A percentile compares a stretch with the other conserved stretches of the same genome.
Conservation (phyloP, 2,797 vertebrate genomes). For the Sebastiscus albofasciatus region DNA sequence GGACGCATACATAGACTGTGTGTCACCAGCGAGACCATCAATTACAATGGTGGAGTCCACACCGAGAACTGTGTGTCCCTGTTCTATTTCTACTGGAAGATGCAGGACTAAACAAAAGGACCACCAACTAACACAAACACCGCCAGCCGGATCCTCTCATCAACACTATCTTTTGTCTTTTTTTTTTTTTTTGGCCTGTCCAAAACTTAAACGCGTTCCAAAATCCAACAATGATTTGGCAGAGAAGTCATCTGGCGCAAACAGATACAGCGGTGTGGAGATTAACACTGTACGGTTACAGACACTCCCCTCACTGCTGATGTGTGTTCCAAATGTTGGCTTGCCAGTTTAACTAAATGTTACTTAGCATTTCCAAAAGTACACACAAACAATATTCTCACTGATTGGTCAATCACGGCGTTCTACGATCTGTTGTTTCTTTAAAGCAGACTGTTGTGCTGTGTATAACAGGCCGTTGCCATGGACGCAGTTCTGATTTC, state of each 20-base stretch:
- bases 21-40: slow-evolving; percentile 61
- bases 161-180: slow-evolving; percentile 13
- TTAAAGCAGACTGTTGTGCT: no score
- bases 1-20: slow-evolving; percentile 44
- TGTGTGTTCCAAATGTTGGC: not conserved
- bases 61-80: slow-evolving; percentile 8
- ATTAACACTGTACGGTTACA: slow-evolving; percentile 5
- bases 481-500: no score
- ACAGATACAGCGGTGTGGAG: not conserved
- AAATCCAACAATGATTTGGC: slow-evolving; percentile 1
- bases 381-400: not conserved
- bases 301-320: not conserved
- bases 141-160: slow-evolving; percentile 32
- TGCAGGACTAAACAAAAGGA: slow-evolving; percentile 70
- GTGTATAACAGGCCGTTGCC: no score
- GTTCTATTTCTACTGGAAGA: slow-evolving; percentile 62
- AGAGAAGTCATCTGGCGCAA: not conserved
- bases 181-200: not conserved
- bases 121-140: slow-evolving; percentile 62
- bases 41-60: slow-evolving; percentile 54
- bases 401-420: not conserved
- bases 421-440: no score
- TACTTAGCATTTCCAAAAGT: not conserved
- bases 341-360: slow-evolving; percentile 4
- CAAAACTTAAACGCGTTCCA: slow-evolving; percentile 7